Conservation (phyloP, 2,113 vertebrate genomes). For the Ochotona curzoniae region DNA sequence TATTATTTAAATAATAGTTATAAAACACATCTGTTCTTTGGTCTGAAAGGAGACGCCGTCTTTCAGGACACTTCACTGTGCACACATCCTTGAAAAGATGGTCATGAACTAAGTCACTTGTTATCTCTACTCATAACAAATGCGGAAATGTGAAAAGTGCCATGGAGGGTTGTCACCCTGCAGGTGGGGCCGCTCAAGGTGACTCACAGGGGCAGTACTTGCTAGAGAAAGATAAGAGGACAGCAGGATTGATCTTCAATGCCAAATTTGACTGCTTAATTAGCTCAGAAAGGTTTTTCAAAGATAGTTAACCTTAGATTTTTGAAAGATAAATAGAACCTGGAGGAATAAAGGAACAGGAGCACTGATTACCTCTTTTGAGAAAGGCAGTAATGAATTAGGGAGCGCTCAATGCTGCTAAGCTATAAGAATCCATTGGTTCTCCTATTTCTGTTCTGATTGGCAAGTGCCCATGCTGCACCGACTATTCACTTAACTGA, state of each 20-base stretch:
- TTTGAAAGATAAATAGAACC: background rate
- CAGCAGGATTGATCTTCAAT: conserved; percentile 1
- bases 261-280: background rate
- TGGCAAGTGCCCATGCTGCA: background rate
- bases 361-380: background rate
- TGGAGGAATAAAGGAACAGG: background rate
- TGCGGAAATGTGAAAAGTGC: background rate
- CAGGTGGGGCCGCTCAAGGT: background rate
- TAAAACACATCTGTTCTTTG: background rate
- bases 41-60: background rate
- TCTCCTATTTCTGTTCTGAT: background rate
- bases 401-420: background rate
- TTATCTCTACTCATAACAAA: background rate
- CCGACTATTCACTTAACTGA: background rate
- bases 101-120: background rate
- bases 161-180: background rate
- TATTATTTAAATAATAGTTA: no score
- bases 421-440: background rate
- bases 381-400: background rate
- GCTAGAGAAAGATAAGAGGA: background rate
- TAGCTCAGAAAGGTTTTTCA: background rate
- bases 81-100: background rate
- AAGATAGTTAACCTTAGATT: background rate
- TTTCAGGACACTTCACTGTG: background rate
- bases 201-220: background rate